These are phyloP conservation scores for Selene dorsalis DNA, from an alignment of 2,797 vertebrate species.

Conservation along the genomic window DNA sequence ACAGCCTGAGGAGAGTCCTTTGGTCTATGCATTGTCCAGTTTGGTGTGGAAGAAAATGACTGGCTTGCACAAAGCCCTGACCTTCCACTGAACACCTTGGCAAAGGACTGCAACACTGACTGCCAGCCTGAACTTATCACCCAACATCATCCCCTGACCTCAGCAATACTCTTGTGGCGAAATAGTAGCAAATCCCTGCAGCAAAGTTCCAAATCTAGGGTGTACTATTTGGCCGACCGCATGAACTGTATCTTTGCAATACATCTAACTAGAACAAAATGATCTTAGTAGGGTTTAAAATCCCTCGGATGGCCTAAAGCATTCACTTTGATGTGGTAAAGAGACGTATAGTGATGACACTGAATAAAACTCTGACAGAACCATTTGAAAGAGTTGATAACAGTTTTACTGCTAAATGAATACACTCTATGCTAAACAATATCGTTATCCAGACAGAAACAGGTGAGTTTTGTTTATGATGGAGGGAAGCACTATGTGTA, in stretches of 20 bases:
- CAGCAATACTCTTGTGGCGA: not conserved
- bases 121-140: slow-evolving; percentile 3
- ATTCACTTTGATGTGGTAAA: not conserved
- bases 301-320: not conserved
- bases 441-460: slow-evolving; percentile 2
- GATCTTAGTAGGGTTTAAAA: slow-evolving; percentile 1
- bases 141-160: slow-evolving; percentile 11
- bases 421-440: slow-evolving; percentile 13
- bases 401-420: slow-evolving; percentile 14
- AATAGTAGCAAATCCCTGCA: slow-evolving; percentile 11
- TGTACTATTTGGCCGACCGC: not conserved
- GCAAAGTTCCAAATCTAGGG: not conserved
- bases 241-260: not conserved
- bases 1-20: not conserved
- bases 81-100: slow-evolving; percentile 1
- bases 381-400: slow-evolving; percentile 3
- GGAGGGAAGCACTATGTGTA: not conserved
- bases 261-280: not conserved
- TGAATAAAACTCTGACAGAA: slow-evolving; percentile 6
- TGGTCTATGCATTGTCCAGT: not conserved
- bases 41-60: not conserved
- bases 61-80: not conserved
- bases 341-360: not conserved
- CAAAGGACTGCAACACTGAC: not conserved
- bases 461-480: slow-evolving; percentile 39